Base-by-base conservation (phyloP, 1,140 invertebrate genomes). In the Drosophila tristis region DNA sequence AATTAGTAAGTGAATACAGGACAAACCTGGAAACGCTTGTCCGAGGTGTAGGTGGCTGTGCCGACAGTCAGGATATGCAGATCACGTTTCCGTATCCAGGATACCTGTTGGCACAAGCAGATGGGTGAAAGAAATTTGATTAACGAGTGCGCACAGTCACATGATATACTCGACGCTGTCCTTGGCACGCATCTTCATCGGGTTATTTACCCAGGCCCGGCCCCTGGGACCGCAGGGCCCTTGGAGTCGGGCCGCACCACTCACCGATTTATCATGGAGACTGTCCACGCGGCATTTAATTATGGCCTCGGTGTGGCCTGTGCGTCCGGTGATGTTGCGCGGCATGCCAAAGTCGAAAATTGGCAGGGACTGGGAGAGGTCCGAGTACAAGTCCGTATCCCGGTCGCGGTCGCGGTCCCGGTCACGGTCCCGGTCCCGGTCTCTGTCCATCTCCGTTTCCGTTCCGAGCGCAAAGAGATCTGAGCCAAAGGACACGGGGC, bases 271-370 rank as follows among this genome's bases (percentile, higher is more conserved):
- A 92, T 97, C 96, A 54, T 96, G 95, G 11, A 97, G 94, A 78
- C 96, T 95, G 93, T 96, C 95, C 77, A 97, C 96, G 80, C 96
- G 94, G 92, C 96, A 97, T 92, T 97, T 96, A 80, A 97, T 93
- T 92, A 96, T 96, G 42, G 96, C 96, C 49, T 96, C 96, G 61
- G 96, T 96, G 92, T 97, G 96, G 23, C 96, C 96, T 54, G 96
- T 96, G 67, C 96, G 95, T 16, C 96, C 96, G 43, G 96, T 96
- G 67, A 97, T 95, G 93, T 97, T 97, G 47, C 96, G 93, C 45
- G 95, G 94, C 71, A 97, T 95, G 87, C 95, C 95, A 92, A 95
- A 95, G 92, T 96, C 96, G 92, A 97, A 97, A 78, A 89, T 77
- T 81, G 89, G 89, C 82, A 90, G 49, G 31, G 73, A 73, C 43